Conservation (phyloP, 2,797 vertebrate genomes). For the Schizopygopsis pylzovi region DNA sequence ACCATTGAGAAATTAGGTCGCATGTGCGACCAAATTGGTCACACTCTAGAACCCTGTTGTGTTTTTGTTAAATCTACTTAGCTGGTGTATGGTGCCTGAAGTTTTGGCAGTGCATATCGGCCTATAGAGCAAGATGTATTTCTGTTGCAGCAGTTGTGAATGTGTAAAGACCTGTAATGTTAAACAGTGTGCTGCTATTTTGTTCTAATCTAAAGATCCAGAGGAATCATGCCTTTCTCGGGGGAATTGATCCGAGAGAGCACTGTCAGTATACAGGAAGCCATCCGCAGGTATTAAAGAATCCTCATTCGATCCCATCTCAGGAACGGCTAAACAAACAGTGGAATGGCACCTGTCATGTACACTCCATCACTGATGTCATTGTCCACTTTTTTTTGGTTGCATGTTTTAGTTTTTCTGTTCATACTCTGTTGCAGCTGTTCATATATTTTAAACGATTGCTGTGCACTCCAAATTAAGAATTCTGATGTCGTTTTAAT, state of each 20-base stretch:
- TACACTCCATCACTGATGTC: conserved; percentile 49
- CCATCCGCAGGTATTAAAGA: conserved; percentile 78
- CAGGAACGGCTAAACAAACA: conserved; percentile 53
- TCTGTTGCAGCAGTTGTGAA: conserved; percentile 41
- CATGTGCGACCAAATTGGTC: too few species aligned
- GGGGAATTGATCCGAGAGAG: conserved; percentile 77
- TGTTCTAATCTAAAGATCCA: conserved; percentile 79
- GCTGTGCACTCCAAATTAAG: conserved; percentile 21
- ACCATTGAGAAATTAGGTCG: too few species aligned
- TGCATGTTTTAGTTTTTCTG: conserved; percentile 45
- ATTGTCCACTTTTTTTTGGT: conserved; percentile 43
- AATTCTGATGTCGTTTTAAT: conserved; percentile 13
- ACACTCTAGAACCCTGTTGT: background rate
- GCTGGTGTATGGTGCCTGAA: conserved; percentile 5
- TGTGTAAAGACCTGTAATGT: conserved; percentile 43
- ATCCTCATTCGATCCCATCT: conserved; percentile 56
- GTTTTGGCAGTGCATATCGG: background rate
- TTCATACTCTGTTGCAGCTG: conserved; percentile 14
- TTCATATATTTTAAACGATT: conserved; percentile 15
- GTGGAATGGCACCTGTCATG: conserved; percentile 56
- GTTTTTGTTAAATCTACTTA: conserved; percentile 38
- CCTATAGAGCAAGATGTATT: conserved; percentile 27
- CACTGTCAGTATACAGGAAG: conserved; percentile 67
- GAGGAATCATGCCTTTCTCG: conserved; percentile 77
- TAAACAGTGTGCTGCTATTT: conserved; percentile 59